A percentile compares a stretch with the other conserved stretches of the same genome.
These are phyloP conservation scores for Dexiosoma caninum DNA, from an alignment of 2,888 invertebrate species.

Conservation along the genomic window DNA sequence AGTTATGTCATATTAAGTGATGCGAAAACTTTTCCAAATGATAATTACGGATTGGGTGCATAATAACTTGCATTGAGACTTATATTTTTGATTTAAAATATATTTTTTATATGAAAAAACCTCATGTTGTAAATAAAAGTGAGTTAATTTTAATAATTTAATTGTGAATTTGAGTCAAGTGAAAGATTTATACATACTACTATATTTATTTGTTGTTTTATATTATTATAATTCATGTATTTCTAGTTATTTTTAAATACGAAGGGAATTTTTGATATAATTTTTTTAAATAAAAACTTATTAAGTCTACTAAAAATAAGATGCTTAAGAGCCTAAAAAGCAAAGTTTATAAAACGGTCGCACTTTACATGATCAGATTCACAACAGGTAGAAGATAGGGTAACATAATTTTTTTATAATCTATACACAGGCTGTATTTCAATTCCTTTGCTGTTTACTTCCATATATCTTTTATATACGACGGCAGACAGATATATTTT, in stretches of 20 bases:
- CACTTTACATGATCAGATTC: conserved; percentile 36
- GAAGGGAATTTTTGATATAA: conserved; percentile 41
- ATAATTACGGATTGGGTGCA: conserved; percentile 18
- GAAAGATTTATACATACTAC: conserved; percentile 51
- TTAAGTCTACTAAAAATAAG: conserved; percentile 53
- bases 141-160: conserved; percentile 18
- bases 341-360: conserved; percentile 36
- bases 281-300: conserved; percentile 55
- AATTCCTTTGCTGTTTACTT: conserved; percentile 33
- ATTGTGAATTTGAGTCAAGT: conserved; percentile 44
- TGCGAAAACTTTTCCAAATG: not conserved
- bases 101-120: conserved; percentile 30
- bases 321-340: conserved; percentile 56
- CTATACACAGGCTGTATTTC: conserved; percentile 47
- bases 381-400: conserved; percentile 31
- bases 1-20: not conserved
- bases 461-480: conserved; percentile 20
- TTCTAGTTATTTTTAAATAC: conserved; percentile 39
- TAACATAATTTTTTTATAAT: conserved; percentile 36
- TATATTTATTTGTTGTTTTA: conserved; percentile 38
- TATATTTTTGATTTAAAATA: conserved; percentile 21
- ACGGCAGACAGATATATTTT: conserved; percentile 15
- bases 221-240: conserved; percentile 46
- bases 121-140: conserved; percentile 33
- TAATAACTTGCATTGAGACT: conserved; percentile 3